Evolutionary conservation across 35 echinoderm and acorn worm genomes (phyloP), one percentile per base, ranked within the genome.

Genomic region (Patiria miniata): DNA sequence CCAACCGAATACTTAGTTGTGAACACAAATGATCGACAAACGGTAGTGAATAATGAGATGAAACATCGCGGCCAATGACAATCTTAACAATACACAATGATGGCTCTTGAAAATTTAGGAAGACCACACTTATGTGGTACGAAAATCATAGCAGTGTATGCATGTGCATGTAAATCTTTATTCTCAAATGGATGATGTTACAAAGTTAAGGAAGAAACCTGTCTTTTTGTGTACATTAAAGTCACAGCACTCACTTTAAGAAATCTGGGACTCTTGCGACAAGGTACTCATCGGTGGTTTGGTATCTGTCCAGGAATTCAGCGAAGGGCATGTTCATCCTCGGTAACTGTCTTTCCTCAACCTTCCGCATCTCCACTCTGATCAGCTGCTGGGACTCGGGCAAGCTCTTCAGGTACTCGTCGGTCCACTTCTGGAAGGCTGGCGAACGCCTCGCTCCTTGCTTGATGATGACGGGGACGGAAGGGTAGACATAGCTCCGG

Each of bases 401-500:
- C 2, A 82, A 36, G 23, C 42, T 79, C 52, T 73, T 54, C 33
- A 97, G 55, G 79, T 89, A 86, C 22, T 77, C 32, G 83, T 97
- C 91, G 18, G 81, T 90, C 94, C 94, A 97, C 53, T 77, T 61
- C 38, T 58, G 38, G 81, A 90, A 97, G 39, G 95, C 90, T 8
- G 83, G 83, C 7, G 83, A 93, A 1, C 26, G 23, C 69, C 85
- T 89, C 19, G 90, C 95, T n/a, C 78, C 95, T 10, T 81, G 68
- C 18, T 54, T 87, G 55, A 95, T 90, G 57, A 97, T 34, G 58
- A 97, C 95, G 23, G 95, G 95, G 14, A 93, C 68, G 30, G 90
- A 92, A 36, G 58, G 57, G 36, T 90, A 87, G 9, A 92, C 87
- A 68, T 90, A 88, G 42, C 90, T 82, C 36, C 83, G 65, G 39